Base-by-base conservation (phyloP, 2,797 vertebrate genomes). In the Rhodeus uyekii region DNA sequence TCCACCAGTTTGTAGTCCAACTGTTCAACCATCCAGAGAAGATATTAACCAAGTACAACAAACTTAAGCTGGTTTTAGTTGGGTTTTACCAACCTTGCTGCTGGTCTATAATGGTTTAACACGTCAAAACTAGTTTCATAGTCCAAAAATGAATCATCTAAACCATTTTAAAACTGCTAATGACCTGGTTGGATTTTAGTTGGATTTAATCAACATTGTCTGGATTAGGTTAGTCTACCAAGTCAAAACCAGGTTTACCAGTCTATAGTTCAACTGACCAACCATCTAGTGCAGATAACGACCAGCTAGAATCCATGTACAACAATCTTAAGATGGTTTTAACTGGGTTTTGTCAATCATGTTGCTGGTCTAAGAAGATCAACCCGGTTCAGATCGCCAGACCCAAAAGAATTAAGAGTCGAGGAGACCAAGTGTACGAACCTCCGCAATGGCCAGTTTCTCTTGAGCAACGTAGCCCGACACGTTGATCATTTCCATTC, bases 401-500 rank as follows among this genome's bases (percentile, higher is more conserved):
- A 53, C 32, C 13, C 3, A 72, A 7, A 39, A 38, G 1, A 68
- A 48, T 10, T 71, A n/a, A n/a, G n/a, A n/a, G 18, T 48, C 2
- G 10, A 12, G 5, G 2, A 73, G 46, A n/a, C 18, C 24, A 48
- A 2, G 5, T 8, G 5, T 44, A 32, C 14, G 0, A 87, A 98
- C 98, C 96, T 99, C 96, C 0, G 98, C 98, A 0, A 99, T 99
- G n/a, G 96, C 97, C 69, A 99, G 92, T 85, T 99, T 99, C 92
- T 99, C 98, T 89, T 99, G 96, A 13, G 97, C 97, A 48, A 99
- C 98, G 0, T 99, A 99, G 91, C 98, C 98, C 0, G 98, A 99
- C 16, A 99, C 92, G 0, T 97, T 98, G 87, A 99, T 99, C 96
- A 99, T 97, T 90, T 99, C 98, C 98, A 99, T 99, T n/a, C 98